phyloP scores from a whole-genome alignment of 37 sponge, comb jelly and placozoan genomes.

The Diacarnus erythraeanus region DNA sequence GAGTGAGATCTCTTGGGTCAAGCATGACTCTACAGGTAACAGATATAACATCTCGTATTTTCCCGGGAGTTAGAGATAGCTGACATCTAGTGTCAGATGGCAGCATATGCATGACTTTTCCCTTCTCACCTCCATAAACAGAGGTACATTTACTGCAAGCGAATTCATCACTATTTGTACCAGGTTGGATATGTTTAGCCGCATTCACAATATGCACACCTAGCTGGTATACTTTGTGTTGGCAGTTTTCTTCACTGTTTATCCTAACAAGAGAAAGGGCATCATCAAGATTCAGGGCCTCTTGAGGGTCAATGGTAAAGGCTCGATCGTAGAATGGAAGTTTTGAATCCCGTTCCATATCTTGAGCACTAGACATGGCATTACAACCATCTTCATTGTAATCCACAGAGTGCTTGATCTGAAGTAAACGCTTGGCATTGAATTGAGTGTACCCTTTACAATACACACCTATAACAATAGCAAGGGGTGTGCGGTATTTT shows the following conservation, averaged over 20 bases:
- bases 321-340: conserved; percentile 18
- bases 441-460: conserved; percentile 24
- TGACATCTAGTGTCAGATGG: conserved; percentile 8
- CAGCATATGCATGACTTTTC: conserved; percentile 26
- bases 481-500: conserved; percentile 29
- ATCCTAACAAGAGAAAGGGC: conserved; percentile 46
- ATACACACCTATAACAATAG: conserved; percentile 23
- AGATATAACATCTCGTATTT: conserved; percentile 30
- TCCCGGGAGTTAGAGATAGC: conserved; percentile 23
- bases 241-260: neutral
- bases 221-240: conserved; percentile 28
- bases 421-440: conserved; percentile 22
- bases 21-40: conserved; percentile 15
- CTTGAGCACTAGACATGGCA: neutral
- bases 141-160: conserved; percentile 22
- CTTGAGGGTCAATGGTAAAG: conserved; percentile 77
- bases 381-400: neutral
- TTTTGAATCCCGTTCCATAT: neutral
- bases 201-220: conserved; percentile 65
- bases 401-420: neutral
- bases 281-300: conserved; percentile 66
- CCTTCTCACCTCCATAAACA: conserved; percentile 25
- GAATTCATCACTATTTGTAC: neutral
- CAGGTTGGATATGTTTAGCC: conserved; percentile 14
- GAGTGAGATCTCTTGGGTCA: neutral